Evolutionary conservation across 2,888 invertebrate species (phyloP), one percentile per base, ranked within the genome.

Genomic region (Hypomecis atomaria): DNA sequence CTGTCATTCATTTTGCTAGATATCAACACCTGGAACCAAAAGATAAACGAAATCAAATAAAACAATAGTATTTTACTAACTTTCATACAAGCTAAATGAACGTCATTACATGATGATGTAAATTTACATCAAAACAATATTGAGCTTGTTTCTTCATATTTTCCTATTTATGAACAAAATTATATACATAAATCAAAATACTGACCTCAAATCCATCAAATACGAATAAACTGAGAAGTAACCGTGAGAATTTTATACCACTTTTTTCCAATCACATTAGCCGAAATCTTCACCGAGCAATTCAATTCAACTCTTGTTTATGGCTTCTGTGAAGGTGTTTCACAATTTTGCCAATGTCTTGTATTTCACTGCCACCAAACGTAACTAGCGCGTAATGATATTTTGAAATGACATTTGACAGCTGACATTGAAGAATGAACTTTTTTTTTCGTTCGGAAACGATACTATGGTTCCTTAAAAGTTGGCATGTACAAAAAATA

Each of bases 401-500:
- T 57, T 57, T 57, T 64, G 54, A 44, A 52, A 54, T 56, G 50
- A 55, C 45, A 52, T 49, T 49, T 64, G 64, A 64, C 64, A 56
- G 64, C 50, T 64, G 64, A 64, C 59, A 64, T 57, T 57, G 57
- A 57, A 40, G 57, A 57, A 57, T 57, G 57, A 57, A 57, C 54
- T 54, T 54, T 54, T 54, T 43, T 56, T 56, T 56, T 13, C 56
- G 56, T 56, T 45, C 56, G 56, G 56, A 56, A 56, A 56, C 56
- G 45, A 45, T 47, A 45, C 56, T 56, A 56, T 56, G 56, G 56
- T 56, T 56, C 45, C 47, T 45, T 56, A 56, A 56, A 56, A 56
- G 56, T 56, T 56, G 47, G 45, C 56, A 56, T 56, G 56, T 56
- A 56, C 56, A 56, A 56, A 56, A 56, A 56, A 56, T 56, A 56